These are phyloP conservation scores for Ecliptopera silaceata DNA, from an alignment of 2,888 invertebrate genomes.

Conservation along the genomic window DNA sequence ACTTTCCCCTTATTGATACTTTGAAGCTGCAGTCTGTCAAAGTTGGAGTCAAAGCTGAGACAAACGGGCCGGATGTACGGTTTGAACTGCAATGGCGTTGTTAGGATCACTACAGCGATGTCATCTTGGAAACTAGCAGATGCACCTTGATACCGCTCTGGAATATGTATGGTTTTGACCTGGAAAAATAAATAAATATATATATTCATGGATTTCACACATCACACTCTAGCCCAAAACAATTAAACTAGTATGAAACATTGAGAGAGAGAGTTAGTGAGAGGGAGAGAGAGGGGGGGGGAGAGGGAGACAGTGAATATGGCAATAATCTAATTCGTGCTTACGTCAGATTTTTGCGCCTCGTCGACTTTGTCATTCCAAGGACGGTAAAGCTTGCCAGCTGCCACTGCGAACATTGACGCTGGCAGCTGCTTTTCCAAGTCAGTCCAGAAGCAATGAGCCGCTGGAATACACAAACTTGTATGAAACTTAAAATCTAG, in stretches of 20 bases:
- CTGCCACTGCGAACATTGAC: constrained; percentile 52
- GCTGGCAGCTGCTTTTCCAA: constrained; percentile 41
- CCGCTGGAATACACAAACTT: constrained; percentile 46
- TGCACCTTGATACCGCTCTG: constrained; percentile 72
- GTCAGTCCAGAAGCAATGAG: constrained; percentile 61
- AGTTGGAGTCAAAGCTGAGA: constrained; percentile 57
- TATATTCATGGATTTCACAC: background rate
- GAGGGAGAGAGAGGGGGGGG: too few relatives aligned
- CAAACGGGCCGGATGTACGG: constrained; percentile 78
- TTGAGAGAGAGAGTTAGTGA: too few relatives aligned
- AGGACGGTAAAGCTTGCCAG: constrained; percentile 61
- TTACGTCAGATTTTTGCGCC: constrained; percentile 60
- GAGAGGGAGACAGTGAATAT: too few relatives aligned
- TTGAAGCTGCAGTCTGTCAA: constrained; percentile 49
- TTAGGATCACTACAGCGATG: constrained; percentile 75
- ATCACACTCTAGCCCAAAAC: too few relatives aligned
- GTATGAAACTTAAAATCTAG: too few relatives aligned
- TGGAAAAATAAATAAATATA: constrained; percentile 32
- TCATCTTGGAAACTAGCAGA: constrained; percentile 81
- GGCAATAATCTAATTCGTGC: too few relatives aligned
- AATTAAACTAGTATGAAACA: too few relatives aligned
- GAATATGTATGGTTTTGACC: constrained; percentile 64
- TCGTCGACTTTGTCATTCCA: constrained; percentile 49
- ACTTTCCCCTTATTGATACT: constrained; percentile 46
- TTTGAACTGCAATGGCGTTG: constrained; percentile 59